phyloP scores from a whole-genome alignment of 2,797 vertebrate genomes.

The Strix occidentalis region DNA sequence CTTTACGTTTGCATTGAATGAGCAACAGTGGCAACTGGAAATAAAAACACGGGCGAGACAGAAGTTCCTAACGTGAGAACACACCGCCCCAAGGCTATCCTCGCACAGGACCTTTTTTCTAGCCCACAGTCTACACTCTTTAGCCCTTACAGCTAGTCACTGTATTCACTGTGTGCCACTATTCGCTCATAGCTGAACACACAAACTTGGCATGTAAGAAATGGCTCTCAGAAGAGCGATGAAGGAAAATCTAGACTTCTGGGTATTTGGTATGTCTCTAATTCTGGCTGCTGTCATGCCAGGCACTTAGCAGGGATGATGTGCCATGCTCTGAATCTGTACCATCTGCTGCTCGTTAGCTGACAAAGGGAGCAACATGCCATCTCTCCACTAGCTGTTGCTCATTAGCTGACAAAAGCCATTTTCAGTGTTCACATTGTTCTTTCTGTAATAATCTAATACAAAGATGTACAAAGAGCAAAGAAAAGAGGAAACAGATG shows the following conservation, averaged over 20 bases:
- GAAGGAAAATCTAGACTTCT: not conserved
- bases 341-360: slow-evolving; percentile 68
- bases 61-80: not conserved
- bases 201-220: not conserved
- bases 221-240: not conserved
- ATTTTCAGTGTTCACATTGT: not conserved
- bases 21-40: not conserved
- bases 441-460: slow-evolving; percentile 22
- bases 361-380: slow-evolving; percentile 39
- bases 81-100: not conserved
- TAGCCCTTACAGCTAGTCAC: not conserved
- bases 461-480: not conserved
- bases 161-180: not conserved
- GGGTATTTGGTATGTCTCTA: not conserved
- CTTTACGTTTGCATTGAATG: not conserved
- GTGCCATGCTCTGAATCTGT: slow-evolving; percentile 37
- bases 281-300: slow-evolving; percentile 55
- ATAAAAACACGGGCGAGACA: not conserved
- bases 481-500: not conserved
- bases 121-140: not conserved
- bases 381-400: slow-evolving; percentile 24
- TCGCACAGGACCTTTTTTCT: not conserved
- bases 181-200: not conserved
- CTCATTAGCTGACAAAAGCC: slow-evolving; percentile 45
- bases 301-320: slow-evolving; percentile 28